A percentile compares a stretch with the other conserved stretches of the same genome.
These are phyloP conservation scores for Hypselothyrea guttata DNA, from an alignment of 2,888 invertebrate genomes.

Conservation along the genomic window DNA sequence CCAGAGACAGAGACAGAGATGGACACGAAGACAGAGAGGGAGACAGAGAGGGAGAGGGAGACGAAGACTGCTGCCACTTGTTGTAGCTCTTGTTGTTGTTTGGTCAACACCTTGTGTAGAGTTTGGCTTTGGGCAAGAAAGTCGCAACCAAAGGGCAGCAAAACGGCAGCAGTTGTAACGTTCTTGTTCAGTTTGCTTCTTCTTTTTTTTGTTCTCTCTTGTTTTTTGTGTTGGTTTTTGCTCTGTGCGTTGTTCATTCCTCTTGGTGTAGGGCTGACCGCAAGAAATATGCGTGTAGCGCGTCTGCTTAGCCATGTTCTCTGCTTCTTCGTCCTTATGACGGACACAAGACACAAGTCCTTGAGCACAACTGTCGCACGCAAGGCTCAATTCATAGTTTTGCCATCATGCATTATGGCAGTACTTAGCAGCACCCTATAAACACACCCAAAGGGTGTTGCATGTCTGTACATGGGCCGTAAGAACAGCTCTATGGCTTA, in stretches of 20 bases:
- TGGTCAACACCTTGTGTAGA: slow-evolving; percentile 75
- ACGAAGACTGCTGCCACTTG: slow-evolving; percentile 40
- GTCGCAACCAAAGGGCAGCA: slow-evolving; percentile 39
- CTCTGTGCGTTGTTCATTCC: no score
- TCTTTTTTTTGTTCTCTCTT: slow-evolving; percentile 25
- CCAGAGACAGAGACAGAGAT: neutral
- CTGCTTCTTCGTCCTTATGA: slow-evolving; percentile 59
- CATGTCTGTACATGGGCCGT: no score
- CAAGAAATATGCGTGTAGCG: slow-evolving; percentile 64
- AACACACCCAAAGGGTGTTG: no score
- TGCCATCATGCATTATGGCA: no score
- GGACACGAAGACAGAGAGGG: no score
- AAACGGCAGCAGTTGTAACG: slow-evolving; percentile 75
- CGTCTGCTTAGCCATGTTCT: slow-evolving; percentile 24
- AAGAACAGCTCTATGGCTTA: no score
- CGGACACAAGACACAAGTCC: slow-evolving; percentile 62
- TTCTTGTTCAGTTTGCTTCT: slow-evolving; percentile 32
- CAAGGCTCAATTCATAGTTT: slow-evolving; percentile 34
- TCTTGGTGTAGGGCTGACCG: no score
- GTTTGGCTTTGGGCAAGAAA: slow-evolving; percentile 68
- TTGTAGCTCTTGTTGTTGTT: slow-evolving; percentile 49
- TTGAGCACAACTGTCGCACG: slow-evolving; percentile 80
- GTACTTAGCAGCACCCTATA: neutral
- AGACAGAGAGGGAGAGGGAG: slow-evolving; percentile 19
- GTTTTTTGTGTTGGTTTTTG: slow-evolving; percentile 5